Evolutionary conservation across 1,140 invertebrate species (phyloP), one percentile per base, ranked within the genome.

Genomic region (Leptinotarsa texana): DNA sequence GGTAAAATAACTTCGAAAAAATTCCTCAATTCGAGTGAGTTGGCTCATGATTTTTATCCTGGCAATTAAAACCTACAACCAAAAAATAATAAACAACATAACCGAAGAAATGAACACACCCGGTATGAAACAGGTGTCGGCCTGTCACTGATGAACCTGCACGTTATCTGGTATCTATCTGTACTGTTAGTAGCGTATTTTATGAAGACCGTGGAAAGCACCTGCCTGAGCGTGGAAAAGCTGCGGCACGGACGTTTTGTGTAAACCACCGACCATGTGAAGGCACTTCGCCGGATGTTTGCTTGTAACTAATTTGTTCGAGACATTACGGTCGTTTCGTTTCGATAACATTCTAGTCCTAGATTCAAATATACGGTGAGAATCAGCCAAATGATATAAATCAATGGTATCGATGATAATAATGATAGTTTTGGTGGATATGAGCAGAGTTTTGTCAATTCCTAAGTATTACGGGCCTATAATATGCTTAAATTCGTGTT

Each of bases 231-330:
- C 65, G 42, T 13, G 65, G 42, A 67, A 67, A 67, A 18, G 51
- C 51, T 57, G n/a, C 51, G 51, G 22, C 65, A 67, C 65, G 18
- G 65, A 42, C 3, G 81, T 88, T 15, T 15, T 13, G 51, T 57
- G 51, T 57, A 18, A 57, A 57, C 15, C 51, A 57, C 51, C 49
- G 13, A 57, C 51, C 49, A 51, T 4, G 17, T 57, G 17, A 57
- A 57, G 51, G 51, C 15, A 17, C n/a, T 17, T 4, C 51, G 17
- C 51, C 51, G 51, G 51, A 57, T 57, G 51, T n/a, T 57, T 57
- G n/a, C 51, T 57, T 57, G 51, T 57, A 15, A 57, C 51, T 57
- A 57, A 57, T 57, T 57, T 57, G n/a, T 57, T 57, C 51, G 51
- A 18, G 51, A 57, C n/a, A 8, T 57, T 61, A 33, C 61, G 57